Evolutionary conservation across 2,888 invertebrate genomes (phyloP).

Genomic region (Dicyrtomina minuta): DNA sequence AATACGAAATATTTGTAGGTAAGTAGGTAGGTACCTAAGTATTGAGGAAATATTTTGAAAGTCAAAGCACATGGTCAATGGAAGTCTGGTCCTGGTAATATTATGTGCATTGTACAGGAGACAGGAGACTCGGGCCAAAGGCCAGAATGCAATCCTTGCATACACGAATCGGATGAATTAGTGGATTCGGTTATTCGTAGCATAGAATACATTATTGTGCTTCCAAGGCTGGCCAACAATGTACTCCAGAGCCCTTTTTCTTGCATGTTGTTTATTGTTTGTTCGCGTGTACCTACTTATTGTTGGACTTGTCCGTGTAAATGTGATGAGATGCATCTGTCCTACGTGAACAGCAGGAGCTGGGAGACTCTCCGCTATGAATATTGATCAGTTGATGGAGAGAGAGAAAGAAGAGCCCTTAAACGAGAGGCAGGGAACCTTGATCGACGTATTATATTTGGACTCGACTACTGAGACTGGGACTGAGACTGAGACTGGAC

Average conservation of each 20-base stretch:
- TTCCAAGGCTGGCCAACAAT: neutral
- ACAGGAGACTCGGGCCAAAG: too few species aligned
- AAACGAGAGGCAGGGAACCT: constrained; percentile 35
- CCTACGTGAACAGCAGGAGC: constrained; percentile 11
- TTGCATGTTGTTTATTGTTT: neutral
- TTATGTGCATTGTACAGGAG: neutral
- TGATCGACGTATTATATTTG: constrained; percentile 19
- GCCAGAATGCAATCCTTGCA: neutral
- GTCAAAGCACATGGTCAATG: constrained; percentile 27
- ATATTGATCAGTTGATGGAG: constrained; percentile 28
- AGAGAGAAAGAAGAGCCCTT: constrained; percentile 6
- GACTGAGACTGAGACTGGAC: too few species aligned
- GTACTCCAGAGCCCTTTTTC: neutral
- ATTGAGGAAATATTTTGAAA: constrained; percentile 8
- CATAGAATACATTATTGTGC: neutral
- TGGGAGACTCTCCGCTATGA: constrained; percentile 3
- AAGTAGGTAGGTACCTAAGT: too few species aligned
- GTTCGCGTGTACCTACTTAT: neutral
- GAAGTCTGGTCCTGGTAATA: neutral
- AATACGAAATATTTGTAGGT: neutral
- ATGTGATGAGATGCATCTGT: constrained; percentile 26
- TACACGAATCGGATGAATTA: neutral
- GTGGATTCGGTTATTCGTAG: neutral
- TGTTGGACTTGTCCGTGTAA: neutral
- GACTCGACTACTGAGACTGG: too few species aligned